Conservation (phyloP, 64 coral and sea anemone species). For the Trachythela sp. region DNA sequence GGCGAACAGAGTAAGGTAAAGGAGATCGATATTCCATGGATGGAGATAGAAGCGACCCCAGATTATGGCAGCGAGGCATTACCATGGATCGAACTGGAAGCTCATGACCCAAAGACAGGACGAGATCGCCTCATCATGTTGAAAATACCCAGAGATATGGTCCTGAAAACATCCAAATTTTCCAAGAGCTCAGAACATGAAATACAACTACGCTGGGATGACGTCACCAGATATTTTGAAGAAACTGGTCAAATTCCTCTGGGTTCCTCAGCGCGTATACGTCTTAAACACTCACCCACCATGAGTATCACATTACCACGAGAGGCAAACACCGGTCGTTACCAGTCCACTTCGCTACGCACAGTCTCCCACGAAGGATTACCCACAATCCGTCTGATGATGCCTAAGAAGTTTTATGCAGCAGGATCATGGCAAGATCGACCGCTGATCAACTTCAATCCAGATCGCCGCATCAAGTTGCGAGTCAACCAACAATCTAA, state of each 20-base stretch:
- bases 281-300: not conserved
- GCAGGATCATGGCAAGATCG: not conserved
- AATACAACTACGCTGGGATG: conserved; percentile 11
- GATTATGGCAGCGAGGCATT: not conserved
- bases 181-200: not conserved
- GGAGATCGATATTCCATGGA: conserved; percentile 14
- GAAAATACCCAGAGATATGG: conserved; percentile 16
- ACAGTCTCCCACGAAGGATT: not conserved
- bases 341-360: not conserved
- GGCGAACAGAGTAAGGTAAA: not conserved
- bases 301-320: not conserved
- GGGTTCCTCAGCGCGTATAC: not conserved
- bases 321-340: not conserved
- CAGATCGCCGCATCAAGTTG: conserved; percentile 6
- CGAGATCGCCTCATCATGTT: conserved; percentile 3
- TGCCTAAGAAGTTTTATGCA: not conserved
- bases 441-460: conserved; percentile 2
- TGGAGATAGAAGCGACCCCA: conserved; percentile 3
- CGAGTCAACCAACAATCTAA: not conserved
- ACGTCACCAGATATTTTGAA: conserved; percentile 8
- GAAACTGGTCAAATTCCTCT: conserved; percentile 14
- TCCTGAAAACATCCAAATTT: not conserved
- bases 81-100: conserved; percentile 8
- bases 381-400: conserved; percentile 14
- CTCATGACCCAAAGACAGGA: conserved; percentile 10